Evolutionary conservation across 2,888 invertebrate species (phyloP).

Genomic region (Meiosimyza decipiens): DNA sequence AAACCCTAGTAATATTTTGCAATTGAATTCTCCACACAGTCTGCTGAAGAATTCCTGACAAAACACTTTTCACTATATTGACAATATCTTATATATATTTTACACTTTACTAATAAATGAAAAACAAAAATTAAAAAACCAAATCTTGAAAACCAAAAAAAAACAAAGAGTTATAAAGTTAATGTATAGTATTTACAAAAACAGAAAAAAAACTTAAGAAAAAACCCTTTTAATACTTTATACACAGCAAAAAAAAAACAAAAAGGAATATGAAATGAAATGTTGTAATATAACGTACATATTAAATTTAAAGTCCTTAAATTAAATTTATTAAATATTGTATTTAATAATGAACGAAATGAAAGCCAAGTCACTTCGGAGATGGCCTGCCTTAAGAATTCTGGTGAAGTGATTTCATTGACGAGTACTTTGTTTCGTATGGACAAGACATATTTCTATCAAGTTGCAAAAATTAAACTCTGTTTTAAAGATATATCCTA

Average conservation of each 20-base stretch:
- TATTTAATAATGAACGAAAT: conserved; percentile 24
- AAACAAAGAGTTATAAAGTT: conserved; percentile 44
- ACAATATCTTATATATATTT: conserved; percentile 66
- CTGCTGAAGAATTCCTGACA: conserved; percentile 54
- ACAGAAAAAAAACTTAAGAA: conserved; percentile 39
- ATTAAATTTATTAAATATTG: conserved; percentile 47
- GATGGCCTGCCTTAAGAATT: no score
- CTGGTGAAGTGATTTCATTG: no score
- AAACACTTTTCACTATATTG: conserved; percentile 65
- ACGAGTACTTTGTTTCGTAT: no score
- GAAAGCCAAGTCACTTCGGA: no score
- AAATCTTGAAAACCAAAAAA: conserved; percentile 42
- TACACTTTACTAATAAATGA: conserved; percentile 62
- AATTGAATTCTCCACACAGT: conserved; percentile 40
- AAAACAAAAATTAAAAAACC: conserved; percentile 41
- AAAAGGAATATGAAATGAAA: conserved; percentile 23
- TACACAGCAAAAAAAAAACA: conserved; percentile 48
- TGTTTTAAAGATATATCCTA: no score
- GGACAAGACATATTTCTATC: no score
- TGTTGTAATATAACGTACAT: conserved; percentile 22
- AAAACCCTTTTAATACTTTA: conserved; percentile 59
- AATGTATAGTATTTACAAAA: conserved; percentile 61
- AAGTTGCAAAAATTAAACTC: no score
- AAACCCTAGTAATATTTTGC: conserved; percentile 41
- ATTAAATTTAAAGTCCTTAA: neutral